Percentiles rank a stretch among this genome's conserved stretches.
Conservation (phyloP, 2,888 invertebrate species). For the Hirtodrosophila confusa region DNA sequence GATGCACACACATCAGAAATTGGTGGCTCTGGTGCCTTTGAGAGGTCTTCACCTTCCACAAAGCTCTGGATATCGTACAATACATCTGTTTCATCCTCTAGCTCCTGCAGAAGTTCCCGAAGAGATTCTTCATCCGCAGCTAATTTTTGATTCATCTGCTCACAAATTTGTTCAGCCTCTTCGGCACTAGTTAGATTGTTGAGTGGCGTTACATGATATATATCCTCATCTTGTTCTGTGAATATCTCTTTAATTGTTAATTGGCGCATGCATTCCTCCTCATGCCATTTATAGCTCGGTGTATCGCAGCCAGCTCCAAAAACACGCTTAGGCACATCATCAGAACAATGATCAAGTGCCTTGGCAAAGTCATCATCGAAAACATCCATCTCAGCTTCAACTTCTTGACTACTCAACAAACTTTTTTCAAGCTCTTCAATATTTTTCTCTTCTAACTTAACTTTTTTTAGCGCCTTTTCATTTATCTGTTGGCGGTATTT, state of each 20-base stretch:
- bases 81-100: conserved; percentile 67
- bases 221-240: conserved; percentile 3
- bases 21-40: conserved; percentile 25
- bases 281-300: conserved; percentile 45
- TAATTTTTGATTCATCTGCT: conserved; percentile 31
- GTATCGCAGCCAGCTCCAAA: conserved; percentile 50
- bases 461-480: background rate
- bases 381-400: background rate
- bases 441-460: background rate
- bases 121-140: conserved; percentile 66
- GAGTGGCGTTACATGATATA: conserved; percentile 2
- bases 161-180: conserved; percentile 43
- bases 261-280: conserved; percentile 56
- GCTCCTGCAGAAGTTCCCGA: conserved; percentile 58
- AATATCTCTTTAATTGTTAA: conserved; percentile 18
- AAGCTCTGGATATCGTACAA: conserved; percentile 38
- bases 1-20: conserved; percentile 36
- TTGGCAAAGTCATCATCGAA: conserved; percentile 53
- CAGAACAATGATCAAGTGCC: conserved; percentile 40
- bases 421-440: background rate
- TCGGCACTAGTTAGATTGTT: conserved; percentile 23
- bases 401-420: background rate
- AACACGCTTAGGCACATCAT: conserved; percentile 62
- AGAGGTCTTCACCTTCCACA: conserved; percentile 26
- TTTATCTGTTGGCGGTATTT: background rate